phyloP scores from a whole-genome alignment of 2,888 invertebrate genomes.

The Psylliodes chrysocephalus region DNA sequence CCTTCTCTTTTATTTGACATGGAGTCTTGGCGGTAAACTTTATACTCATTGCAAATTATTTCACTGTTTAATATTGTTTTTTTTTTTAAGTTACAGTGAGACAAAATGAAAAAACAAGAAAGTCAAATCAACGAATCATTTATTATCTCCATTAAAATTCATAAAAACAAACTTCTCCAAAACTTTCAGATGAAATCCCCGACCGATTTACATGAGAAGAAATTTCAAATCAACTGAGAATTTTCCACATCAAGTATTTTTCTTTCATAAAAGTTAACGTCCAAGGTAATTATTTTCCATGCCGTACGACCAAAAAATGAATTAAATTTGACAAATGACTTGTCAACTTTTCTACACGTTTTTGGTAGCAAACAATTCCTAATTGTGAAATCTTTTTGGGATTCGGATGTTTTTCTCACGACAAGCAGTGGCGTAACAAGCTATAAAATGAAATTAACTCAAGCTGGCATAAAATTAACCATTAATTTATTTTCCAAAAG shows the following conservation, averaged over 20 bases:
- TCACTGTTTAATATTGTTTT: too few relatives aligned
- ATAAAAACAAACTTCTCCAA: too few relatives aligned
- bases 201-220: background rate
- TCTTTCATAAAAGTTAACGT: conserved; percentile 22
- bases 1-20: too few relatives aligned
- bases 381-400: conserved; percentile 3
- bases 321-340: conserved; percentile 31
- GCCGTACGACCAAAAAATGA: conserved; percentile 17
- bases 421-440: background rate
- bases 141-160: conserved; percentile 1
- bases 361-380: conserved; percentile 6
- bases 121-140: background rate
- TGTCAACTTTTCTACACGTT: conserved; percentile 18
- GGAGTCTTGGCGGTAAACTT: too few relatives aligned
- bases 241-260: conserved; percentile 10
- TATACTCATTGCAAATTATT: too few relatives aligned
- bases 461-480: too few relatives aligned
- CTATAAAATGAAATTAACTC: too few relatives aligned
- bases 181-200: too few relatives aligned
- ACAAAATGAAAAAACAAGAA: too few relatives aligned
- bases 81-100: too few relatives aligned
- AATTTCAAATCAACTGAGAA: conserved; percentile 3
- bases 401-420: background rate
- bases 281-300: conserved; percentile 19
- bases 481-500: too few relatives aligned